These are phyloP conservation scores for Agrenia bidenticulata DNA, from an alignment of 2,888 invertebrate species.

Conservation along the genomic window DNA sequence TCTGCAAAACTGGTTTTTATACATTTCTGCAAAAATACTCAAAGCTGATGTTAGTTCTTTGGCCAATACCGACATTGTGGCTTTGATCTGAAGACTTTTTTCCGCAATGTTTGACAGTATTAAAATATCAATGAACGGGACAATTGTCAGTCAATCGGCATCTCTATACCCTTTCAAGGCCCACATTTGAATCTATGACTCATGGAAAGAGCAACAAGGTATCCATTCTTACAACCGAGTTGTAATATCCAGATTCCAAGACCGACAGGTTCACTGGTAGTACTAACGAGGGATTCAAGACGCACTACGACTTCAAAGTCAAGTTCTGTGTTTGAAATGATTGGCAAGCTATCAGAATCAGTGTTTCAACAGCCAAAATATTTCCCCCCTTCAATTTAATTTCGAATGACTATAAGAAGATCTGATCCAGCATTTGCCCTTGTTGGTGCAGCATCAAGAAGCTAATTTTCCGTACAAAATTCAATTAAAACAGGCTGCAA, in stretches of 20 bases:
- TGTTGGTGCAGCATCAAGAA: not conserved
- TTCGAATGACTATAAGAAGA: not conserved
- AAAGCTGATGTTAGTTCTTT: not conserved
- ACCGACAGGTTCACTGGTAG: not conserved
- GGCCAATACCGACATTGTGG: not conserved
- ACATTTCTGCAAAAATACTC: not conserved
- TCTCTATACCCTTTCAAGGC: not conserved
- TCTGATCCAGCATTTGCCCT: not conserved
- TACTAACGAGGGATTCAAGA: not conserved
- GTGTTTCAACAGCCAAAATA: not conserved
- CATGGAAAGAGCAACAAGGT: not conserved
- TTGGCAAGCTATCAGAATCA: not conserved
- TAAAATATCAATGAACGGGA: not conserved
- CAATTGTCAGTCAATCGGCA: not conserved
- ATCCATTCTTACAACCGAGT: not conserved
- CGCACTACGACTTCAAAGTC: not conserved
- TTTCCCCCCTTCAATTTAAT: not conserved
- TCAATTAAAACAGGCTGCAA: not conserved
- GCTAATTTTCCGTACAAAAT: constrained; percentile 6
- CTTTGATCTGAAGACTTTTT: not conserved
- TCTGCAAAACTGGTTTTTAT: not conserved
- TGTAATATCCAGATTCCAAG: not conserved
- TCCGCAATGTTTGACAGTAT: not conserved
- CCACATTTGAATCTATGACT: not conserved
- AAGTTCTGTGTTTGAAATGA: not conserved